phyloP scores from a whole-genome alignment of 2,113 vertebrate genomes.

The Tautogolabrus adspersus region DNA sequence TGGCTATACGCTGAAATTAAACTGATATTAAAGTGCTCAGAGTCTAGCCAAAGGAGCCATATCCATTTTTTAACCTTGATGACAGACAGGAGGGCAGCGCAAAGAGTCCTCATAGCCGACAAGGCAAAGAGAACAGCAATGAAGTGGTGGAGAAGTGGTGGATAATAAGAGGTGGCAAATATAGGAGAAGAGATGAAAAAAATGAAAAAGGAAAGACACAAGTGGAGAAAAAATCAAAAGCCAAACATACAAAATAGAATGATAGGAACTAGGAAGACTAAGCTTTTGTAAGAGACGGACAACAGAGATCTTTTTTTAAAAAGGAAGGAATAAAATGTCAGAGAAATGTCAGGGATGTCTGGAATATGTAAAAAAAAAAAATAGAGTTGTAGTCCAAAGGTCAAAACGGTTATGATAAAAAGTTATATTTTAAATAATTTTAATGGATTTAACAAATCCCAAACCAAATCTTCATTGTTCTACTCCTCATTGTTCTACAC shows the following conservation, averaged over 20 bases:
- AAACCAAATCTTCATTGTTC: too few relatives aligned
- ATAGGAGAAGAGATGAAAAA: background rate
- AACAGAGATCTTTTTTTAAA: background rate
- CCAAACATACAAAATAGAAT: background rate
- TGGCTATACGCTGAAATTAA: constrained; percentile 31
- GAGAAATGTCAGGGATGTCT: background rate
- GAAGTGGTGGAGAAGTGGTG: constrained; percentile 1
- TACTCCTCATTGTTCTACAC: too few relatives aligned
- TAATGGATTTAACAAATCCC: too few relatives aligned
- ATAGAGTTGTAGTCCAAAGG: background rate
- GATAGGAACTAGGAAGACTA: background rate
- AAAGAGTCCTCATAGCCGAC: constrained; percentile 4
- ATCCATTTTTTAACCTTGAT: constrained; percentile 43
- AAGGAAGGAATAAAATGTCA: constrained; percentile 1
- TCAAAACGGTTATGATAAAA: background rate
- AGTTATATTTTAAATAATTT: too few relatives aligned
- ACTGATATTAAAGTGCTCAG: constrained; percentile 27
- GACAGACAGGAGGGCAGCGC: constrained; percentile 24
- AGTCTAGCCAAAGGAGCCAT: constrained; percentile 36
- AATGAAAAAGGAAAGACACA: background rate
- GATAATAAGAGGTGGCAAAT: constrained; percentile 1
- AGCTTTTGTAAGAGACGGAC: background rate
- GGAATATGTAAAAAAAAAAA: too few relatives aligned
- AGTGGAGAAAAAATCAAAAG: background rate
- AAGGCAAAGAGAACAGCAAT: constrained; percentile 20